A percentile compares a stretch with the other conserved stretches of the same genome.
Evolutionary conservation across 2,888 invertebrate species (phyloP).

Genomic region (Orthosia incerta): DNA sequence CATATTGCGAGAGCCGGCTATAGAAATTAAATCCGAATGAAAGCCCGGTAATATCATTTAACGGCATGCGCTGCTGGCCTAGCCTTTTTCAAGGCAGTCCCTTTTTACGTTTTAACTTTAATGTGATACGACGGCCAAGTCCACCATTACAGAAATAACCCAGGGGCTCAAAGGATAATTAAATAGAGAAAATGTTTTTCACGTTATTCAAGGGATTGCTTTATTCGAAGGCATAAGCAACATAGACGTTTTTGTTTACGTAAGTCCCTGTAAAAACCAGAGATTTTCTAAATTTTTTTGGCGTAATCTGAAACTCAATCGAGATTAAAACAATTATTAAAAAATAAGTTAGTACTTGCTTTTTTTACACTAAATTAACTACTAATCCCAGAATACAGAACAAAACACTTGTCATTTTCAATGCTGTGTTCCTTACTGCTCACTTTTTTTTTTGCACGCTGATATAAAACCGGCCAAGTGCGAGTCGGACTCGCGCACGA

Average conservation of each 20-base stretch:
- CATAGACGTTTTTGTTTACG: constrained; percentile 14
- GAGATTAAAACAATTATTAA: neutral
- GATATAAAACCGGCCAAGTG: neutral
- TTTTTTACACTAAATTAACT: neutral
- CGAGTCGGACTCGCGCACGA: too few species aligned
- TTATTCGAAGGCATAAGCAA: constrained; percentile 36
- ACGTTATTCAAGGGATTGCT: constrained; percentile 38
- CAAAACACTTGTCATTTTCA: neutral
- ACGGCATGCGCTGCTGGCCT: constrained; percentile 49
- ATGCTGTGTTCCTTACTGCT: too few species aligned
- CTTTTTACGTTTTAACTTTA: constrained; percentile 68
- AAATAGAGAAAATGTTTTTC: constrained; percentile 59
- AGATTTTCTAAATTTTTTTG: neutral
- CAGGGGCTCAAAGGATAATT: constrained; percentile 61
- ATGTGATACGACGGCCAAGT: constrained; percentile 65
- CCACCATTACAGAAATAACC: constrained; percentile 64
- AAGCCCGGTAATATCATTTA: constrained; percentile 72
- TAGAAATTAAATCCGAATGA: constrained; percentile 71
- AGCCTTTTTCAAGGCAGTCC: constrained; percentile 61
- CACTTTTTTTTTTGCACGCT: too few species aligned
- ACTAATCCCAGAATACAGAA: neutral
- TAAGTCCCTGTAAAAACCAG: neutral
- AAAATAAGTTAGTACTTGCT: too few species aligned
- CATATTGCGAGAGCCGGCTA: constrained; percentile 63
- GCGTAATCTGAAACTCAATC: neutral